A percentile compares a stretch with the other conserved stretches of the same genome.
These are phyloP conservation scores for Cistogaster globosa DNA, from an alignment of 2,888 invertebrate species.

Conservation along the genomic window DNA sequence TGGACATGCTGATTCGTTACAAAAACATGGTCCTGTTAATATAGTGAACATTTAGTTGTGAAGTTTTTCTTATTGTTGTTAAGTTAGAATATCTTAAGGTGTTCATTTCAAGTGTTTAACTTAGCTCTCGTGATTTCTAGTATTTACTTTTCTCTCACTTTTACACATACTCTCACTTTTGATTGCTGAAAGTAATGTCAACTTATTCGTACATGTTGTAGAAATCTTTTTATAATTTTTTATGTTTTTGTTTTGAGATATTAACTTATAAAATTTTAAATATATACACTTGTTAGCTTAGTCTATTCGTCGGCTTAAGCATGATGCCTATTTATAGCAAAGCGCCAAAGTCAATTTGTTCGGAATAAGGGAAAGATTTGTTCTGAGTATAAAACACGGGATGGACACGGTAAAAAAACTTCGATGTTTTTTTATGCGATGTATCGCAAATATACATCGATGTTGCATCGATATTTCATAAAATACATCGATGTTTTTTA, in stretches of 20 bases:
- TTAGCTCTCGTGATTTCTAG: constrained; percentile 55
- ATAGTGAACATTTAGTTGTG: constrained; percentile 27
- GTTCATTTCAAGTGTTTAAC: constrained; percentile 62
- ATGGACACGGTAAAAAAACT: no score
- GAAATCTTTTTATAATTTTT: not conserved
- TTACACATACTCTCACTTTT: constrained; percentile 49
- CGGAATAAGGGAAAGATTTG: no score
- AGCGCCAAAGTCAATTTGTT: no score
- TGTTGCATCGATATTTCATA: no score
- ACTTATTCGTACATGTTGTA: not conserved
- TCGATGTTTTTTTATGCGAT: no score
- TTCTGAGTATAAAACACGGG: no score
- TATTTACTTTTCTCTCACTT: constrained; percentile 50
- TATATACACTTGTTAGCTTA: no score
- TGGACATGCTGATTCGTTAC: constrained; percentile 54
- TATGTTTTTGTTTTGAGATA: not conserved
- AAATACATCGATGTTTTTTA: no score
- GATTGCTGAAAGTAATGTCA: constrained; percentile 29
- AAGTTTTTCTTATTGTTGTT: constrained; percentile 25
- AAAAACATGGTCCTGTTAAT: constrained; percentile 29
- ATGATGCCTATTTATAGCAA: no score
- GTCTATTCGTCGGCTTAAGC: no score
- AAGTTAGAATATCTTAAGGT: constrained; percentile 60
- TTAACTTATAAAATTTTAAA: no score
- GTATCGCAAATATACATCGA: no score